phyloP scores from a whole-genome alignment of 2,797 vertebrate species.

The Darevskia mixta region DNA sequence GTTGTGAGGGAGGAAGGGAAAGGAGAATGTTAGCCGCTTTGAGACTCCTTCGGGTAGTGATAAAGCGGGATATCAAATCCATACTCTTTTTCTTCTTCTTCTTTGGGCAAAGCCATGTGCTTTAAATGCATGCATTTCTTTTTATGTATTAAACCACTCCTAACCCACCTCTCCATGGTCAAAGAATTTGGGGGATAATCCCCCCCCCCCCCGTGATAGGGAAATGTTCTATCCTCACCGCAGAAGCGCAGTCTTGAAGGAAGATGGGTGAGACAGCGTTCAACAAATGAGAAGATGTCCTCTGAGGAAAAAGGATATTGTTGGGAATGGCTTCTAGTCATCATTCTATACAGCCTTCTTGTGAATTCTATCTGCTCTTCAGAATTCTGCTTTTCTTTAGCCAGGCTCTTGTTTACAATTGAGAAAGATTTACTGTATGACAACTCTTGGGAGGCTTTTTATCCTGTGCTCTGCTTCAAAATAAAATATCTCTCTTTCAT shows the following conservation, averaged over 20 bases:
- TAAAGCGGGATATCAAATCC: too few species aligned
- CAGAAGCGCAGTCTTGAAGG: not conserved
- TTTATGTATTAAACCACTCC: not conserved
- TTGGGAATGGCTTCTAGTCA: not conserved
- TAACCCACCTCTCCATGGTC: not conserved
- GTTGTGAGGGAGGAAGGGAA: too few species aligned
- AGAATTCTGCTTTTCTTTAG: conserved; percentile 21
- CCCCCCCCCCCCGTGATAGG: not conserved
- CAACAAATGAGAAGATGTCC: conserved; percentile 7
- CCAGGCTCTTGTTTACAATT: not conserved
- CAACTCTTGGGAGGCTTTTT: not conserved
- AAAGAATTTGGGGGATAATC: not conserved
- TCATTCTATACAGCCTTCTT: conserved; percentile 17
- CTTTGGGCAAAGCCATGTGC: too few species aligned
- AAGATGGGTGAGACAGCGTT: not conserved
- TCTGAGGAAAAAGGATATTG: not conserved
- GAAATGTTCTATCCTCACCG: not conserved
- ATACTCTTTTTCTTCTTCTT: too few species aligned
- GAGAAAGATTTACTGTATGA: conserved; percentile 8
- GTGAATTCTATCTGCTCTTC: conserved; percentile 4
- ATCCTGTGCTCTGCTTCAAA: conserved; percentile 35
- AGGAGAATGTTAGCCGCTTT: too few species aligned
- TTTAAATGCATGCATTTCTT: not conserved
- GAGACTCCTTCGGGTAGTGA: too few species aligned
- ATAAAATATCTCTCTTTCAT: conserved; percentile 10